Percentiles rank a stretch among this genome's conserved stretches.
Conservation (phyloP, 2,797 vertebrate genomes). For the Melanotaenia pygmaea region DNA sequence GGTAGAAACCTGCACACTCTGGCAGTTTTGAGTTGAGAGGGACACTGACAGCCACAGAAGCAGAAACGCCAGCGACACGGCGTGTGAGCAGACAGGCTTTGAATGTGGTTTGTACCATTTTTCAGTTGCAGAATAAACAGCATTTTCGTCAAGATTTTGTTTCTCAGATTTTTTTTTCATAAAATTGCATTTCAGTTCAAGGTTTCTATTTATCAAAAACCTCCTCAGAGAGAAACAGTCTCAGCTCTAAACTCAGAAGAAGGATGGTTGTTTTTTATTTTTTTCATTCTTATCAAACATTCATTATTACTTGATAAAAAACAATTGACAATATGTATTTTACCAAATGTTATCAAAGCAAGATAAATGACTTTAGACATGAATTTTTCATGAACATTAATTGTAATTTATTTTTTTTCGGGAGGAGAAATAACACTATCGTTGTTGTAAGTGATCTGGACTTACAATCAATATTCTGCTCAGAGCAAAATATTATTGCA, state of each 20-base stretch:
- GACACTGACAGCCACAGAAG: constrained; percentile 13
- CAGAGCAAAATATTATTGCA: not conserved
- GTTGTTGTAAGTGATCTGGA: not conserved
- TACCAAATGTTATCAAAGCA: not conserved
- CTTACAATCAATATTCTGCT: not conserved
- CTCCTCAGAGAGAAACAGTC: not conserved
- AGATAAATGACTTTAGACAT: not conserved
- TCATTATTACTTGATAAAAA: not conserved
- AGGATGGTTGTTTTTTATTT: not conserved
- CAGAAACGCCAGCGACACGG: not conserved
- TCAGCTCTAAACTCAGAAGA: not conserved
- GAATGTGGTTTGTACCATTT: not conserved
- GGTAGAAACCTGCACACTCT: constrained; percentile 32
- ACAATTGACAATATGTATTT: not conserved
- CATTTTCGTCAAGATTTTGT: fast-evolving
- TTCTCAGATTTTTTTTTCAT: not conserved
- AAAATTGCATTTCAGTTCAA: not conserved
- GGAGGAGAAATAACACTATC: not conserved
- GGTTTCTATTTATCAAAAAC: not conserved
- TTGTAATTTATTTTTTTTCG: no score
- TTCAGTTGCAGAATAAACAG: not conserved
- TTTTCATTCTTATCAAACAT: not conserved
- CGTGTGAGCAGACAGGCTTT: not conserved
- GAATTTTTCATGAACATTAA: not conserved
- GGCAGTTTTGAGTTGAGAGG: constrained; percentile 19